Evolutionary conservation across 2,888 invertebrate genomes (phyloP).

Genomic region (Stomorhina lunata): DNA sequence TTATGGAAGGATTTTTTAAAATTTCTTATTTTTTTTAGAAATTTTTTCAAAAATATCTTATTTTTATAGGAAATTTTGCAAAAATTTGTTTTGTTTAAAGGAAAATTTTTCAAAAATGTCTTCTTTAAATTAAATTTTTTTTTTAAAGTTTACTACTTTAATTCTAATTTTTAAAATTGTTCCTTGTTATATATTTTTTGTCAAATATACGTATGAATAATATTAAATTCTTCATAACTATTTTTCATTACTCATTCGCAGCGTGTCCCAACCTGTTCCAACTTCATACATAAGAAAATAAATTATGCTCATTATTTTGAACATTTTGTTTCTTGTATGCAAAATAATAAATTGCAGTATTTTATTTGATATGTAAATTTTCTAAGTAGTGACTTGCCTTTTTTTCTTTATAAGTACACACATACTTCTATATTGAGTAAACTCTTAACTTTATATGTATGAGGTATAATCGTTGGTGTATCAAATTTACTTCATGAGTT

Average conservation of each 20-base stretch:
- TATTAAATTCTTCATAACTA: neutral
- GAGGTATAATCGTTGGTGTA: neutral
- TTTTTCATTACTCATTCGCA: conserved; percentile 1
- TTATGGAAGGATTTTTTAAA: too few relatives aligned
- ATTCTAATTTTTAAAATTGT: too few relatives aligned
- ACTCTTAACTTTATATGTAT: neutral
- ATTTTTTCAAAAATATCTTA: too few relatives aligned
- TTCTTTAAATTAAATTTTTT: too few relatives aligned
- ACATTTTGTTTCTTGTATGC: neutral
- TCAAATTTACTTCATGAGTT: neutral
- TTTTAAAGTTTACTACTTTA: too few relatives aligned
- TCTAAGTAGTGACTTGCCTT: neutral
- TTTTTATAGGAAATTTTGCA: too few relatives aligned
- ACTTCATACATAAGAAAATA: neutral
- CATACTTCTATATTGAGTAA: neutral
- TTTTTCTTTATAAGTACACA: neutral
- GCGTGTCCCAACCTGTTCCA: neutral
- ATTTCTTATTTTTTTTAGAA: too few relatives aligned
- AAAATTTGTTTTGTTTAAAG: too few relatives aligned
- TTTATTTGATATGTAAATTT: conserved; percentile 3
- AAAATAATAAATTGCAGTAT: neutral
- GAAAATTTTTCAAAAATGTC: too few relatives aligned
- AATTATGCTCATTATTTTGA: neutral
- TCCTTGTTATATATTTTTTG: too few relatives aligned
- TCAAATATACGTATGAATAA: conserved; percentile 19